A percentile compares a stretch with the other conserved stretches of the same genome.
Evolutionary conservation across 2,888 invertebrate species (phyloP).

Genomic region (Campoletis raptor): DNA sequence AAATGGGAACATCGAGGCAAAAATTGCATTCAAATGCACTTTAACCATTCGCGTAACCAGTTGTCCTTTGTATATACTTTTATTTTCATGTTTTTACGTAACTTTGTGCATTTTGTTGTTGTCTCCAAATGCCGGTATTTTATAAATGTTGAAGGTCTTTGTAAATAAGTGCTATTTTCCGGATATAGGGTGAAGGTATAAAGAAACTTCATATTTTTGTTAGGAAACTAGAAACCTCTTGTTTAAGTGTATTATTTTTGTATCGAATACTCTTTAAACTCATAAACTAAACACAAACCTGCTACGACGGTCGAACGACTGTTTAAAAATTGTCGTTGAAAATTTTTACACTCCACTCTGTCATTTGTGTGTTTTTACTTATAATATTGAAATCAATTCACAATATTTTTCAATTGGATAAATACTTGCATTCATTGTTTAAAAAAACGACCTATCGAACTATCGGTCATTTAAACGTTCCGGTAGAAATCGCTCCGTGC

Average conservation of each 20-base stretch:
- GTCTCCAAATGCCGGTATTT: background rate
- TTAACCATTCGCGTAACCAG: background rate
- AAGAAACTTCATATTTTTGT: background rate
- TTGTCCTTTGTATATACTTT: background rate
- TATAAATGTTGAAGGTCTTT: background rate
- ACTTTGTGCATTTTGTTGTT: background rate
- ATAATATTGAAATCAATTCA: too few relatives aligned
- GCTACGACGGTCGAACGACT: background rate
- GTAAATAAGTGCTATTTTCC: background rate
- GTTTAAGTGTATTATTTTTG: background rate
- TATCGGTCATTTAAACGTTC: background rate
- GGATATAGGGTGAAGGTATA: background rate
- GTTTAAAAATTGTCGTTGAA: background rate
- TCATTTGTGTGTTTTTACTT: background rate
- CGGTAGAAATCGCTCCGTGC: too few relatives aligned
- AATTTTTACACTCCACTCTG: background rate
- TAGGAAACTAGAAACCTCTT: background rate
- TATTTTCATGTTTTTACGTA: conserved; percentile 5
- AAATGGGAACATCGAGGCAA: background rate
- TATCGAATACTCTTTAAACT: background rate
- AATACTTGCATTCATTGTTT: too few relatives aligned
- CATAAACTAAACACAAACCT: background rate
- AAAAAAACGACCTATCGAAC: too few relatives aligned
- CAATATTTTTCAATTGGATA: too few relatives aligned
- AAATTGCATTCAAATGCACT: background rate